Evolutionary conservation across 2,113 vertebrate genomes (phyloP).

Genomic region (Pionites leucogaster): DNA sequence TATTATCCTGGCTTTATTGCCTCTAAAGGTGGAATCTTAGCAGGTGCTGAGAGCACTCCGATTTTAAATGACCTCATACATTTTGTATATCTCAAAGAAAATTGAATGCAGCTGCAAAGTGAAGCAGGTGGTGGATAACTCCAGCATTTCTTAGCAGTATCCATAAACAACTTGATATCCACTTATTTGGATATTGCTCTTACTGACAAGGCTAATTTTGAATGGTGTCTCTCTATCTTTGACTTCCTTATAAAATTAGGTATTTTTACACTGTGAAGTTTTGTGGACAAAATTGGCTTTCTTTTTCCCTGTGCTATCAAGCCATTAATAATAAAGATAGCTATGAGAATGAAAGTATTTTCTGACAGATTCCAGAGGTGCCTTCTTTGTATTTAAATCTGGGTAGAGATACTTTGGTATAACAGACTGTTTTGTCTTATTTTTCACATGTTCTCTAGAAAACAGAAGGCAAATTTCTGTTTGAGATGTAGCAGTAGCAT

Average conservation of each 20-base stretch:
- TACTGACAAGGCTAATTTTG: not conserved
- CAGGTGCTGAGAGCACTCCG: not conserved
- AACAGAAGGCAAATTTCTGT: not conserved
- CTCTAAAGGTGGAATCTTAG: constrained; percentile 33
- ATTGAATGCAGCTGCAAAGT: not conserved
- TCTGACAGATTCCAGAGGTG: not conserved
- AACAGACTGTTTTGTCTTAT: not conserved
- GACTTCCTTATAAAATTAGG: not conserved
- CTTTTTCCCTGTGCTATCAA: not conserved
- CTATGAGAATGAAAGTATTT: not conserved
- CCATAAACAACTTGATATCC: not conserved
- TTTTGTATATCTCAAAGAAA: constrained; percentile 9
- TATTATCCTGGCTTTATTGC: constrained; percentile 16
- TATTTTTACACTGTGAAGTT: not conserved
- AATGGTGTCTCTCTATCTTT: not conserved
- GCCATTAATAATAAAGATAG: not conserved
- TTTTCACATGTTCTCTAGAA: not conserved
- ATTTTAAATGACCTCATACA: constrained; percentile 18
- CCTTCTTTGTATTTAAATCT: not conserved
- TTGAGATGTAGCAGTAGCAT: not conserved
- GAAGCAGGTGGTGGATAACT: not conserved
- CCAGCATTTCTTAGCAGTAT: not conserved
- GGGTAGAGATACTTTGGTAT: not conserved
- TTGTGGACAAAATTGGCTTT: not conserved
- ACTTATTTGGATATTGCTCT: not conserved